Base-by-base conservation (phyloP, 2,797 vertebrate genomes). In the Hozukius guyotensis region DNA sequence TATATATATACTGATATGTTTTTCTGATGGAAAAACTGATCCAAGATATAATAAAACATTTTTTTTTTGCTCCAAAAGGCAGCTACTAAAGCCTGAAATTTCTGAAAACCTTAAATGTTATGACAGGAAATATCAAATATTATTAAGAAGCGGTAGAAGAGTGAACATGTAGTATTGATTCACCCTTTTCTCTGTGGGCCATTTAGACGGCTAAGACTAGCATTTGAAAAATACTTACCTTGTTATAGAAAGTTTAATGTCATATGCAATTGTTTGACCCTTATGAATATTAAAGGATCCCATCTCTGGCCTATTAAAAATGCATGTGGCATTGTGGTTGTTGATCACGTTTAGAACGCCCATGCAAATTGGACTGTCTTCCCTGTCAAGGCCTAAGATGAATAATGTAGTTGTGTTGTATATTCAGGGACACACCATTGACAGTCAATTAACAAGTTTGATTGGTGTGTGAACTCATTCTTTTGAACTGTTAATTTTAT, bases 401-500 rank as follows among this genome's bases (percentile, higher is more conserved):
- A 98, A 99, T 99, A 98, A 99, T 99, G 97, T 97, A 98, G 97
- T 96, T 97, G 96, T 97, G 98, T 97, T 98, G 97, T 98, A 97
- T 98, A 97, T 97, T 97, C 97, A 97, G 97, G 96, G 97, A 97
- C 97, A 97, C 97, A 94, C 97, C 97, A 99, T 98, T 99, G 98
- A 98, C 98, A 99, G 97, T 98, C 97, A 99, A 99, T 99, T 99
- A 99, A 98, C 98, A 98, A 97, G 97, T 99, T 98, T 98, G 98
- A 99, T 98, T 98, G 97, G 97, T 99, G 97, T 98, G 97, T 97
- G 97, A 98, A 98, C 97, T 97, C 97, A 96, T 97, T 97, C 98
- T 98, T 99, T 99, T 99, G 97, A 99, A 99, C 98, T 98, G 97
- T 98, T 99, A 99, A 99, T 99, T 98, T 98, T 98, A 99, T 99